Percentiles rank a stretch among this genome's conserved stretches.
Evolutionary conservation across 2,797 vertebrate genomes (phyloP).

Genomic region (Lutjanus campechanus): DNA sequence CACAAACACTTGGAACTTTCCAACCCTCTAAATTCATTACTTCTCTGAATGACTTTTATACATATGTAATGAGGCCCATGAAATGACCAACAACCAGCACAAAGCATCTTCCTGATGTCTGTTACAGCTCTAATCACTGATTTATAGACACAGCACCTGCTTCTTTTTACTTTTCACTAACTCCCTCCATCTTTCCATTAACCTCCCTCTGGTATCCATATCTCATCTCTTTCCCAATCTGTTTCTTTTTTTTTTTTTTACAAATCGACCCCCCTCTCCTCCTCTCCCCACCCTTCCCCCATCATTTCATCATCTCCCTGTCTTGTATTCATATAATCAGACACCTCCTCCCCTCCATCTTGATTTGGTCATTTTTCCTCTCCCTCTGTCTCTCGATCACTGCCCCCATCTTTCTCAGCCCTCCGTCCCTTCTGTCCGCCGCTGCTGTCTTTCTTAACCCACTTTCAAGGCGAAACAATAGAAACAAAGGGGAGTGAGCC

Average conservation of each 20-base stretch:
- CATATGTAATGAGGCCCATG: no score
- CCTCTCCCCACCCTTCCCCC: conserved; percentile 30
- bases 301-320: conserved; percentile 60
- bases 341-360: conserved; percentile 49
- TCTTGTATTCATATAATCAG: conserved; percentile 60
- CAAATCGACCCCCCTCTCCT: conserved; percentile 14
- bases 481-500: conserved; percentile 74
- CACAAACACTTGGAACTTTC: not conserved
- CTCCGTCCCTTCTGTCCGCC: conserved; percentile 55
- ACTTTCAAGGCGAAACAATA: conserved; percentile 83
- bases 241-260: conserved; percentile 26
- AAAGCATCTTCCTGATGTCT: conserved; percentile 3
- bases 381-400: conserved; percentile 32
- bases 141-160: not conserved
- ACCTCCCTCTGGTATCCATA: conserved; percentile 28
- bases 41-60: not conserved
- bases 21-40: not conserved
- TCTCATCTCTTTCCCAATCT: conserved; percentile 34
- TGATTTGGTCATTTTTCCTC: conserved; percentile 56
- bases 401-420: conserved; percentile 16
- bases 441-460: conserved; percentile 77
- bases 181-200: conserved; percentile 14
- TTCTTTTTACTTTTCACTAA: conserved; percentile 2
- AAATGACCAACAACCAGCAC: not conserved
- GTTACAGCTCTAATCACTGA: not conserved